Conservation (phyloP, 2,797 vertebrate species). For the Scomberomorus guttatus region DNA sequence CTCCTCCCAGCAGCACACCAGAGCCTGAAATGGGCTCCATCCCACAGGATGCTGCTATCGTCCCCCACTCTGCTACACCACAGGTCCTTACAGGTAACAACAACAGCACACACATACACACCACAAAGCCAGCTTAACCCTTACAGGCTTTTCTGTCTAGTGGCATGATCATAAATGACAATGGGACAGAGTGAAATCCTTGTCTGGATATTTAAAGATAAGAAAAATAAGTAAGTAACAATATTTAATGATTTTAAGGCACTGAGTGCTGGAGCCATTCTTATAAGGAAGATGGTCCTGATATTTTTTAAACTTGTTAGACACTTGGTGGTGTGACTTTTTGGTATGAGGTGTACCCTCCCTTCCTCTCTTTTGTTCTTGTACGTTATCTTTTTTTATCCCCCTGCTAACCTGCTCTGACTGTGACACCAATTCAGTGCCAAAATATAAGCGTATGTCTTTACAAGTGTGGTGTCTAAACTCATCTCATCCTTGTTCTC, state of each 20-base stretch:
- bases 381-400: conserved; percentile 6
- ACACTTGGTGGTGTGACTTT: conserved; percentile 2
- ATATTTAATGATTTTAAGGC: background rate
- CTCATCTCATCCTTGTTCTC: conserved; percentile 53
- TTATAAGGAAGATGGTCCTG: background rate
- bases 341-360: background rate
- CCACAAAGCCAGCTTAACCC: background rate
- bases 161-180: background rate
- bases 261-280: background rate
- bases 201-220: background rate
- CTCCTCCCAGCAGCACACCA: conserved; percentile 92
- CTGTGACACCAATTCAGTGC: conserved; percentile 31
- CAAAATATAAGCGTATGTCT: conserved; percentile 14
- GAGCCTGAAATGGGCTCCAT: conserved; percentile 95
- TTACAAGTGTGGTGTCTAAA: background rate
- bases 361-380: conserved; percentile 18
- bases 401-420: background rate
- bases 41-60: conserved; percentile 93
- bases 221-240: background rate
- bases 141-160: background rate
- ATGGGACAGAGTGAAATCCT: background rate
- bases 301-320: conserved; percentile 17
- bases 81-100: conserved; percentile 83
- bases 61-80: conserved; percentile 91
- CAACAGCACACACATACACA: background rate